phyloP scores from a whole-genome alignment of 35 echinoderm and acorn worm genomes.

The Strongylocentrotus purpuratus region DNA sequence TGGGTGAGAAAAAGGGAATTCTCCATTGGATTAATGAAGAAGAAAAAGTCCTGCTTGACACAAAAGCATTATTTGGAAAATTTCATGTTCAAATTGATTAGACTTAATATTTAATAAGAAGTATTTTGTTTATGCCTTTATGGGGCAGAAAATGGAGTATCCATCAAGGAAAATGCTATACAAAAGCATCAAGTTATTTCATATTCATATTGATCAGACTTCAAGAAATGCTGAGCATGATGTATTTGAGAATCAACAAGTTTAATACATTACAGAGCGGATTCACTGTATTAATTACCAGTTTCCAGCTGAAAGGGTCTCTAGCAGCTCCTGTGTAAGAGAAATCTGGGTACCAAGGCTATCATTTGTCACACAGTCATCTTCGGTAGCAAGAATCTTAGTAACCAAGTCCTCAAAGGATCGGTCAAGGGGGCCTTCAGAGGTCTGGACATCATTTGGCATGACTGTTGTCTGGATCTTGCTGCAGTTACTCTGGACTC shows the following conservation, averaged over 20 bases:
- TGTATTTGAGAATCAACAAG: background rate
- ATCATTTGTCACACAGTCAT: background rate
- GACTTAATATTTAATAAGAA: too few species aligned
- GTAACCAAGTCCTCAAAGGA: conserved; percentile 36
- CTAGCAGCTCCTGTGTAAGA: conserved; percentile 4
- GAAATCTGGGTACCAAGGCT: background rate
- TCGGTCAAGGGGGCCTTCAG: background rate
- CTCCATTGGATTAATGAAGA: too few species aligned
- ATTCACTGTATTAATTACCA: background rate
- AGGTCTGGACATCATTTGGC: conserved; percentile 8
- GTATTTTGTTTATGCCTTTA: too few species aligned
- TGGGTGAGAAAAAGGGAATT: background rate
- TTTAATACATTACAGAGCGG: background rate
- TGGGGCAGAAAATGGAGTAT: too few species aligned
- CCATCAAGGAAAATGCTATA: background rate
- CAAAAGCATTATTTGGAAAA: background rate
- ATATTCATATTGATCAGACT: background rate
- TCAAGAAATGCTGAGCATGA: background rate
- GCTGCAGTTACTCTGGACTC: background rate
- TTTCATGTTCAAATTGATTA: background rate
- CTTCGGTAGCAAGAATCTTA: conserved; percentile 30
- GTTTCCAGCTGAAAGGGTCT: conserved; percentile 4
- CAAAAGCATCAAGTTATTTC: background rate
- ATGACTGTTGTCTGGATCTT: background rate
- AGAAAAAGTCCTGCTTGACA: background rate